These are phyloP conservation scores for Euproctis similis DNA, from an alignment of 2,888 invertebrate species.

Conservation along the genomic window DNA sequence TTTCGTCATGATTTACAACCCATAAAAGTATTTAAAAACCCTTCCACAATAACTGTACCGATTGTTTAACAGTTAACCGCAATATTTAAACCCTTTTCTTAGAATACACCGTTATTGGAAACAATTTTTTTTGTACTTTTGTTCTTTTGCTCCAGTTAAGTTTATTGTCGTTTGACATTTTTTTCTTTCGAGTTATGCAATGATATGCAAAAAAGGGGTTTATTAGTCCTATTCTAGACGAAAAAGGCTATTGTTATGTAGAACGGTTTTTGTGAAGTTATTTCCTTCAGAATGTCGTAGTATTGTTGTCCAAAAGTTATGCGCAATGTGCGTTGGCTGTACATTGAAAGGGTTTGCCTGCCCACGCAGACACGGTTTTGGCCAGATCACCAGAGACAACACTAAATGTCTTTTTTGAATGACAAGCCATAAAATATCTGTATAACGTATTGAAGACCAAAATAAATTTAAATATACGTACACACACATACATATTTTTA, in stretches of 20 bases:
- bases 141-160: slow-evolving; percentile 66
- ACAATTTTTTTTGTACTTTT: slow-evolving; percentile 26
- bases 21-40: slow-evolving; percentile 50
- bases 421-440: slow-evolving; percentile 16
- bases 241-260: slow-evolving; percentile 31
- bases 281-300: slow-evolving; percentile 30
- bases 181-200: slow-evolving; percentile 59
- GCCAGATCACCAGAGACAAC: background rate
- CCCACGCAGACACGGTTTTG: slow-evolving; percentile 13
- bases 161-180: slow-evolving; percentile 41
- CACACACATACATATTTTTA: background rate
- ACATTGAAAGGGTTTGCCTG: slow-evolving; percentile 16
- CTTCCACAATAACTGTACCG: slow-evolving; percentile 68
- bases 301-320: slow-evolving; percentile 33
- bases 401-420: slow-evolving; percentile 6
- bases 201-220: slow-evolving; percentile 70
- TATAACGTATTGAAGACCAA: background rate
- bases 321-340: slow-evolving; percentile 31
- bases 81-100: slow-evolving; percentile 72
- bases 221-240: slow-evolving; percentile 28
- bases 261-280: slow-evolving; percentile 27
- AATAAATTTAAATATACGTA: too few relatives aligned
- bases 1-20: slow-evolving; percentile 68
- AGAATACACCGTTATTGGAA: slow-evolving; percentile 54
- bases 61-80: slow-evolving; percentile 74